Conservation (phyloP, 2,113 vertebrate species). For the Rhipidura dahli region DNA sequence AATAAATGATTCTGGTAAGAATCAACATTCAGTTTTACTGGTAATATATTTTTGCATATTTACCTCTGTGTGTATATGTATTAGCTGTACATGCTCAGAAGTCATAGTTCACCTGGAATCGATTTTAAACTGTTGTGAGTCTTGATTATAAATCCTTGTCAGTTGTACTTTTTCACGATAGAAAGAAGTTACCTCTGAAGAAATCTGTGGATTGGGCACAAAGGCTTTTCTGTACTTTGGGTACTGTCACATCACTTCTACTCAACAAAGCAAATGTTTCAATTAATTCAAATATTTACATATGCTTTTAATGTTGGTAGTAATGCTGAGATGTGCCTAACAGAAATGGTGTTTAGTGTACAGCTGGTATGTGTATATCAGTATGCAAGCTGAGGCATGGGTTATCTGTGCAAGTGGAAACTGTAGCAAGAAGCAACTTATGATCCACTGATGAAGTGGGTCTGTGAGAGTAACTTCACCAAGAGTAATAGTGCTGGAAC, state of each 20-base stretch:
- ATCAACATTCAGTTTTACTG: neutral
- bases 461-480: neutral
- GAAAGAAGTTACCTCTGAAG: neutral
- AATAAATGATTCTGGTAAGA: neutral
- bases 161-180: neutral
- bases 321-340: neutral
- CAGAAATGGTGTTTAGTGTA: neutral
- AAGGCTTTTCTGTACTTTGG: neutral
- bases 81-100: neutral
- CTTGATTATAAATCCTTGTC: neutral
- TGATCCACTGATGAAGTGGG: neutral
- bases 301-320: neutral
- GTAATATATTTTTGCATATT: neutral
- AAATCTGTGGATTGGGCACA: neutral
- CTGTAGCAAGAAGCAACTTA: neutral
- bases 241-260: neutral
- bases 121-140: neutral
- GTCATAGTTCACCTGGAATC: neutral
- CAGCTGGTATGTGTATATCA: neutral
- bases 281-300: neutral
- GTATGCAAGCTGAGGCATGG: neutral
- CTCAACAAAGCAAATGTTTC: neutral
- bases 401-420: neutral
- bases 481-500: neutral
- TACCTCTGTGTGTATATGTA: neutral